Percentiles rank a stretch among this genome's conserved stretches.
Conservation (phyloP, 2,888 invertebrate genomes). For the Mactromeris polynyma region DNA sequence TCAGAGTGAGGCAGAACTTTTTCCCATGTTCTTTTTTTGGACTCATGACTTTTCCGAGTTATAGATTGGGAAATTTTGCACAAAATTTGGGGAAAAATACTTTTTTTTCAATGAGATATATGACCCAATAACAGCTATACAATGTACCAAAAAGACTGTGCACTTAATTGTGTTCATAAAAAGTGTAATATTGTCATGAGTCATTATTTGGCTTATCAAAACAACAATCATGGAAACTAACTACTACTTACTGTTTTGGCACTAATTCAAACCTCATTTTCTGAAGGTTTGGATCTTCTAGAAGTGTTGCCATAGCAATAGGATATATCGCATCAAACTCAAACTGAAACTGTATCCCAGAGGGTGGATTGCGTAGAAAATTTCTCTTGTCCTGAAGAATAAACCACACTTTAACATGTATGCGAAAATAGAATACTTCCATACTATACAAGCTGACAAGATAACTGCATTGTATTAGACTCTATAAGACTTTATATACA, state of each 20-base stretch:
- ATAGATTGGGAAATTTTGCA: too few relatives aligned
- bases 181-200: neutral
- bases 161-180: neutral
- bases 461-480: too few relatives aligned
- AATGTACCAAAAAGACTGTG: too few relatives aligned
- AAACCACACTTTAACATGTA: neutral
- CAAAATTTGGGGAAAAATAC: too few relatives aligned
- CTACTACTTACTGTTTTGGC: constrained; percentile 98
- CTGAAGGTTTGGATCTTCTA: constrained; percentile 97
- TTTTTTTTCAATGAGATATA: too few relatives aligned
- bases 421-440: neutral
- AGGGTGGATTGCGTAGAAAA: constrained; percentile 96
- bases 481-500: too few relatives aligned
- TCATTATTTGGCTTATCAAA: neutral
- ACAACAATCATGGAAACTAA: neutral
- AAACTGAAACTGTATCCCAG: constrained; percentile 97
- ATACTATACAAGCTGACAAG: neutral
- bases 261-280: constrained; percentile 99
- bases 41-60: too few relatives aligned
- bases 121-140: too few relatives aligned
- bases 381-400: constrained; percentile 95
- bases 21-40: too few relatives aligned
- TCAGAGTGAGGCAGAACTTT: too few relatives aligned
- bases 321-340: constrained; percentile 97
- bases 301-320: constrained; percentile 97